These are phyloP conservation scores for Perdita meconis DNA, from an alignment of 2,888 invertebrate genomes.

Conservation along the genomic window DNA sequence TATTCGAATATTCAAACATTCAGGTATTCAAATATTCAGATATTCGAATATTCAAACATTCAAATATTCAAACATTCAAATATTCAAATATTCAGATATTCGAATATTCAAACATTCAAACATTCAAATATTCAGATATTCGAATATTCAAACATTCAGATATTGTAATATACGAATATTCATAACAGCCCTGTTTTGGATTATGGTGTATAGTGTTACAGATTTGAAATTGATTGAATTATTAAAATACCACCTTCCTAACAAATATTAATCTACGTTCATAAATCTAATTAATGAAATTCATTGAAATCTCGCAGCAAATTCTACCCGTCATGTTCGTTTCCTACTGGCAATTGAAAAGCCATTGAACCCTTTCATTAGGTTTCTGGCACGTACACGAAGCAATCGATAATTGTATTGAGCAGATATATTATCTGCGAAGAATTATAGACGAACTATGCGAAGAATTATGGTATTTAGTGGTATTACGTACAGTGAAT, in stretches of 20 bases:
- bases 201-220: background rate
- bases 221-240: background rate
- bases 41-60: too few relatives aligned
- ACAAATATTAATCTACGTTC: conserved; percentile 38
- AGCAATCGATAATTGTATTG: conserved; percentile 54
- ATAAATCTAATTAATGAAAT: background rate
- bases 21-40: too few relatives aligned
- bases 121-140: too few relatives aligned
- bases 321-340: conserved; percentile 29
- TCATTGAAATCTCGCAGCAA: conserved; percentile 44
- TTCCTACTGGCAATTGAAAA: conserved; percentile 54
- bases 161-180: too few relatives aligned
- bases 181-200: too few relatives aligned
- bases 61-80: too few relatives aligned
- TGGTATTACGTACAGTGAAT: background rate
- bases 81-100: too few relatives aligned
- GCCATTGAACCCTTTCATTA: conserved; percentile 67
- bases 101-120: too few relatives aligned
- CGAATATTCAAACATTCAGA: too few relatives aligned
- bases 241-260: too few relatives aligned
- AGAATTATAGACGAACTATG: conserved; percentile 39
- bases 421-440: conserved; percentile 34
- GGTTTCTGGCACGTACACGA: conserved; percentile 62
- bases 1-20: too few relatives aligned
- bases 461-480: too few relatives aligned